These are phyloP conservation scores for Strigops habroptila DNA, from an alignment of 2,113 vertebrate species.

Conservation along the genomic window DNA sequence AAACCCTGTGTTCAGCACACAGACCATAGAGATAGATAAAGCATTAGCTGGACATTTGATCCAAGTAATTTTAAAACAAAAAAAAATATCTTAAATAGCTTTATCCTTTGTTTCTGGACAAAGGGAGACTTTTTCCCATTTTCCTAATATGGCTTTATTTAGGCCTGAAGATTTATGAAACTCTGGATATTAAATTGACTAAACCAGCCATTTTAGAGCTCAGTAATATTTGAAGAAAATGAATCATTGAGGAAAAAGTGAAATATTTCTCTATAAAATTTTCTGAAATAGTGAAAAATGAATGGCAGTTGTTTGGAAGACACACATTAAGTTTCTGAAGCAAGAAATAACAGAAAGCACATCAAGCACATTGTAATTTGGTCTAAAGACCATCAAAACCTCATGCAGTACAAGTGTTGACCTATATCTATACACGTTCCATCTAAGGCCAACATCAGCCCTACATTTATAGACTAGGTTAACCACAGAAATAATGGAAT, in stretches of 20 bases:
- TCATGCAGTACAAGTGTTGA: neutral
- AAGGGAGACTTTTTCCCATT: neutral
- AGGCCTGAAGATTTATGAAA: neutral
- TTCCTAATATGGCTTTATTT: neutral
- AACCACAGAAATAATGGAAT: neutral
- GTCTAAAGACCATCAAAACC: neutral
- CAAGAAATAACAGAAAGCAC: neutral
- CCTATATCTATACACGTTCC: neutral
- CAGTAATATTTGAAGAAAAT: neutral
- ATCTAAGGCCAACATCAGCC: neutral
- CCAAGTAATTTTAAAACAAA: neutral
- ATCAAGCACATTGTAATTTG: neutral
- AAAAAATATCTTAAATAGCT: neutral
- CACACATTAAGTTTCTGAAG: neutral
- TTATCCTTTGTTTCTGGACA: neutral
- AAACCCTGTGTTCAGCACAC: neutral
- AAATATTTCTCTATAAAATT: neutral
- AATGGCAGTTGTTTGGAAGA: neutral
- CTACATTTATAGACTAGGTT: slow-evolving; percentile 3
- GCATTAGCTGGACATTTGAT: neutral
- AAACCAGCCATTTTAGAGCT: neutral
- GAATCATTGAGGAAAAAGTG: neutral
- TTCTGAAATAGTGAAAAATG: neutral
- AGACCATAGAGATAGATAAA: neutral
- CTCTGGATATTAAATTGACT: neutral